Percentiles rank a stretch among this genome's conserved stretches.
Conservation (phyloP, 2,888 invertebrate genomes). For the Eremobia ochroleuca region DNA sequence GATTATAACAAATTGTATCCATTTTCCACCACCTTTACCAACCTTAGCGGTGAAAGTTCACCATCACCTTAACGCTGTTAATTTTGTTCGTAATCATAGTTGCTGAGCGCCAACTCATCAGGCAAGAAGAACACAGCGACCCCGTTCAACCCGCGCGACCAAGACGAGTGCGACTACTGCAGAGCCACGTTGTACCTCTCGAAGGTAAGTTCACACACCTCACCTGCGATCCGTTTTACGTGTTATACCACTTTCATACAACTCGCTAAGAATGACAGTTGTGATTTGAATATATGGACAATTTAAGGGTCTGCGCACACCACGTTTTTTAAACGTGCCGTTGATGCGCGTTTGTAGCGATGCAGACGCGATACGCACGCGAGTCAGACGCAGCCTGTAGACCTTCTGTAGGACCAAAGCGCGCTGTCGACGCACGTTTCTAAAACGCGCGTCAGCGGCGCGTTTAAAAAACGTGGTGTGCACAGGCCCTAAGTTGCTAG, state of each 20-base stretch:
- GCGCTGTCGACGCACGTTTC: too few relatives aligned
- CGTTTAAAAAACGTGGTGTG: too few relatives aligned
- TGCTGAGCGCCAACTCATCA: slow-evolving; percentile 2
- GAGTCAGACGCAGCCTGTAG: too few relatives aligned
- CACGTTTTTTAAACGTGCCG: too few relatives aligned
- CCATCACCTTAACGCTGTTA: neutral
- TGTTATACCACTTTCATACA: too few relatives aligned
- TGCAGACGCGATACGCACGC: too few relatives aligned
- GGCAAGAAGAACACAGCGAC: slow-evolving; percentile 42
- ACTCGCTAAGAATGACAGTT: neutral
- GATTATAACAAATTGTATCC: neutral
- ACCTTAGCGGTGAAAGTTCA: neutral
- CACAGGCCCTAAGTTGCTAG: too few relatives aligned
- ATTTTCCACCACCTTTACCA: neutral
- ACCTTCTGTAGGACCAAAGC: too few relatives aligned
- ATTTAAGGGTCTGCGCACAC: too few relatives aligned
- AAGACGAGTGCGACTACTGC: slow-evolving; percentile 96
- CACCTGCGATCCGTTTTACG: neutral
- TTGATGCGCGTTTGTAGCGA: too few relatives aligned
- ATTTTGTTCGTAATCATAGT: slow-evolving; percentile 10
- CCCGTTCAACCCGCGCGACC: slow-evolving; percentile 71
- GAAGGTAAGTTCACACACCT: slow-evolving; percentile 90
- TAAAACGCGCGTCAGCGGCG: too few relatives aligned
- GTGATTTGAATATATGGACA: neutral
- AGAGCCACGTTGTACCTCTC: slow-evolving; percentile 96